A percentile compares a stretch with the other conserved stretches of the same genome.
These are phyloP conservation scores for Thymelicus acteon DNA, from an alignment of 2,888 invertebrate species.

Conservation along the genomic window DNA sequence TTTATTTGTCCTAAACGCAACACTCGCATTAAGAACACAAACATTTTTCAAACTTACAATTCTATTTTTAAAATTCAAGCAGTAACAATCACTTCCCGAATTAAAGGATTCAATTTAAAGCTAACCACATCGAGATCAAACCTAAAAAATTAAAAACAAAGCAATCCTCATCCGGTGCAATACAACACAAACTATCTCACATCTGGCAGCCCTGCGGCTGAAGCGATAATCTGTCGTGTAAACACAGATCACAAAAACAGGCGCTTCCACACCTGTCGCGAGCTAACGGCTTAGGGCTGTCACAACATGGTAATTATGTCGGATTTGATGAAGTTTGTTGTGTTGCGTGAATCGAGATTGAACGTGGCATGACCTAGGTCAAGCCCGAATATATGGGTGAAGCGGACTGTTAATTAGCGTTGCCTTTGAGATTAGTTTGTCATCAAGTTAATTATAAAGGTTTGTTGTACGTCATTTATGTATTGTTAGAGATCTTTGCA, in stretches of 20 bases:
- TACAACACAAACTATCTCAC: background rate
- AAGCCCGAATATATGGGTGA: background rate
- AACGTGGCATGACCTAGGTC: background rate
- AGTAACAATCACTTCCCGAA: too few relatives aligned
- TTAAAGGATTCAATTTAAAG: background rate
- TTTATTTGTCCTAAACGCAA: too few relatives aligned
- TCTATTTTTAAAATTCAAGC: too few relatives aligned
- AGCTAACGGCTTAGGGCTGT: constrained; percentile 15
- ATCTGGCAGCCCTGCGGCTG: constrained; percentile 20
- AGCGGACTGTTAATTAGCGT: too few relatives aligned
- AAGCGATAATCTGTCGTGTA: constrained; percentile 39
- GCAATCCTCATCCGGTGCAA: background rate
- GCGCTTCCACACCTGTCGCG: constrained; percentile 54
- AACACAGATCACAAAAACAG: constrained; percentile 38
- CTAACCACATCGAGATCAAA: constrained; percentile 8
- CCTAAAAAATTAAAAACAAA: background rate
- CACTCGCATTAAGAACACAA: too few relatives aligned
- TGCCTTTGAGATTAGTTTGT: too few relatives aligned
- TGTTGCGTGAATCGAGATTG: background rate
- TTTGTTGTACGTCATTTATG: background rate
- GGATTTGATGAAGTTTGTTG: background rate
- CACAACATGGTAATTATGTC: background rate
- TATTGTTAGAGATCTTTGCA: too few relatives aligned
- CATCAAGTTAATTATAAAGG: too few relatives aligned
- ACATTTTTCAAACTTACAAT: too few relatives aligned